Conservation (phyloP, 2,888 invertebrate genomes). For the Taenaris catops region DNA sequence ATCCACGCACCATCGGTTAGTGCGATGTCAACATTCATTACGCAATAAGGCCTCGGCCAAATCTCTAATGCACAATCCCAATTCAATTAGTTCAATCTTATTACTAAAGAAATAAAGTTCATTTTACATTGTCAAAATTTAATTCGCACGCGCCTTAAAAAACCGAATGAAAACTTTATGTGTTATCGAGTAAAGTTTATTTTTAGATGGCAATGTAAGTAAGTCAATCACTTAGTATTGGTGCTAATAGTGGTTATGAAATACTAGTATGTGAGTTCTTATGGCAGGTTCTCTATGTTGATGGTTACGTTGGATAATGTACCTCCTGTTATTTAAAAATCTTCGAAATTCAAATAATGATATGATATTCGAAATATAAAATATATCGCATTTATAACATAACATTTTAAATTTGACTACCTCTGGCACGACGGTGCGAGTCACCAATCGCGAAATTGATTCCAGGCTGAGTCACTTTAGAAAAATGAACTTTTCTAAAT, state of each 20-base stretch:
- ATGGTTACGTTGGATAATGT: no score
- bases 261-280: conserved; percentile 36
- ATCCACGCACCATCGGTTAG: conserved; percentile 33
- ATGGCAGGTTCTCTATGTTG: conserved; percentile 14
- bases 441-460: no score
- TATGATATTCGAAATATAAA: no score
- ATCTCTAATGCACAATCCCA: conserved; percentile 21
- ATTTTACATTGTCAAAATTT: not conserved
- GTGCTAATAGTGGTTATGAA: conserved; percentile 41
- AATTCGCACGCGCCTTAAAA: conserved; percentile 6
- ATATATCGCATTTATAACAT: no score
- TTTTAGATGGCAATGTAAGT: conserved; percentile 29
- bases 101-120: conserved; percentile 16
- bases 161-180: not conserved
- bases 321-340: no score
- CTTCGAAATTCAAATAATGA: no score
- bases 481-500: no score
- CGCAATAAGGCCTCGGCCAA: conserved; percentile 61
- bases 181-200: conserved; percentile 18
- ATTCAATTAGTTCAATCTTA: conserved; percentile 17
- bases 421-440: no score
- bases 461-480: no score
- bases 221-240: conserved; percentile 30
- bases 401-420: no score
- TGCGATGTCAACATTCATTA: conserved; percentile 70